Evolutionary conservation across 2,797 vertebrate species (phyloP).

Genomic region (Lycodopsis pacificus): DNA sequence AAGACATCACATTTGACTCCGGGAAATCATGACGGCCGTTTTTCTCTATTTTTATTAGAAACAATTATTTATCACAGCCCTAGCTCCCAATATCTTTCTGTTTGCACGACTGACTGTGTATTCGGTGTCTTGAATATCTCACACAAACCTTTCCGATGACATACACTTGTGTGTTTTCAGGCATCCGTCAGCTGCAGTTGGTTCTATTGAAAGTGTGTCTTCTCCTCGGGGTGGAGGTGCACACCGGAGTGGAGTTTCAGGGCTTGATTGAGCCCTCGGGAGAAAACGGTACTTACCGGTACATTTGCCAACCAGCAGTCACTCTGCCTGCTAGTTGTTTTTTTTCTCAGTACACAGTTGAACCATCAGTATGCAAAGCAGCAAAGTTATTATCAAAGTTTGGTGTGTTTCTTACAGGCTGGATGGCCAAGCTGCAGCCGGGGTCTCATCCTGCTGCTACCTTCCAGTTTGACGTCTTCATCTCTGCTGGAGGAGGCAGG

Average conservation of each 20-base stretch:
- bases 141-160: neutral
- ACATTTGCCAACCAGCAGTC: neutral
- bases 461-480: constrained; percentile 92
- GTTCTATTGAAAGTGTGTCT: constrained; percentile 92
- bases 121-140: neutral
- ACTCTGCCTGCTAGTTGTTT: neutral
- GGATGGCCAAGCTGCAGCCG: constrained; percentile 88
- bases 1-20: neutral
- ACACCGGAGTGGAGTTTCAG: constrained; percentile 87
- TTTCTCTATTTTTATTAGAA: neutral
- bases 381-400: neutral
- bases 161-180: constrained; percentile 72
- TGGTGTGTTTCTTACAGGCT: constrained; percentile 75
- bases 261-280: constrained; percentile 82
- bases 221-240: constrained; percentile 94
- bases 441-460: constrained; percentile 78
- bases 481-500: constrained; percentile 92
- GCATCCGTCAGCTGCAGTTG: constrained; percentile 95
- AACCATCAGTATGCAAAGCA: neutral
- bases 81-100: neutral
- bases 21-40: no score
- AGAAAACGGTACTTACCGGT: constrained; percentile 63
- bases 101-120: constrained; percentile 1
- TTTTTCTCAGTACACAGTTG: neutral
- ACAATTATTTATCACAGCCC: neutral